Evolutionary conservation across 64 coral and sea anemone species (phyloP).

Genomic region (Porites australiensis): DNA sequence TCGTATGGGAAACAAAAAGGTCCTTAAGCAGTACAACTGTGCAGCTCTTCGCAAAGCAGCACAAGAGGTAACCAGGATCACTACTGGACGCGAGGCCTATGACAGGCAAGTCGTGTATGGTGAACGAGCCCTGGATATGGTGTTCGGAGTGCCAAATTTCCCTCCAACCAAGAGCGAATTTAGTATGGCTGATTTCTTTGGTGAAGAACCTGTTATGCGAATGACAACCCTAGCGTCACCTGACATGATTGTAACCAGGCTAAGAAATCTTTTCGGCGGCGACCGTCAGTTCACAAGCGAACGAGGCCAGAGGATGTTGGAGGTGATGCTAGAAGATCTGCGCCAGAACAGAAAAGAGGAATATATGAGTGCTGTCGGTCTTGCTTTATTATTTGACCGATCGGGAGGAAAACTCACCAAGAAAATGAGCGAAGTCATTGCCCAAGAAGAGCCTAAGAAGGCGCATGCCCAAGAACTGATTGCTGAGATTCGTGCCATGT

Average conservation of each 20-base stretch:
- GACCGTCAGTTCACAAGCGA: conserved; percentile 80
- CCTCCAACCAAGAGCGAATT: conserved; percentile 25
- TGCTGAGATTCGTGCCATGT: too few species aligned
- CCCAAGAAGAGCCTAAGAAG: too few species aligned
- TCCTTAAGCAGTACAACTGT: too few species aligned
- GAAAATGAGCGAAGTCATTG: conserved; percentile 41
- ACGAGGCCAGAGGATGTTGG: conserved; percentile 64
- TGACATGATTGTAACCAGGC: conserved; percentile 59
- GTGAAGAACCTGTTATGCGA: too few species aligned
- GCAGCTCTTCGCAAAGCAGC: too few species aligned
- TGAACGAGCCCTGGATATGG: too few species aligned
- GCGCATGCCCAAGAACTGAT: too few species aligned
- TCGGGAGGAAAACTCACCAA: conserved; percentile 75
- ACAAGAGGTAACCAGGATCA: too few species aligned
- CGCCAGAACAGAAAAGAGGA: conserved; percentile 43
- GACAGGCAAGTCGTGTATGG: too few species aligned
- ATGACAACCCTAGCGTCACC: conserved; percentile 60
- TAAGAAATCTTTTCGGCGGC: conserved; percentile 64
- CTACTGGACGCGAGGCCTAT: too few species aligned
- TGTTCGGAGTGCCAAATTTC: conserved; percentile 36
- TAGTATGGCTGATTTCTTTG: too few species aligned
- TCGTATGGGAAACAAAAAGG: conserved; percentile 73
- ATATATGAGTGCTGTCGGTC: conserved; percentile 16
- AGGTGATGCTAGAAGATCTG: conserved; percentile 88
- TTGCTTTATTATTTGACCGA: conserved; percentile 76